Evolutionary conservation across 2,113 vertebrate genomes (phyloP), one percentile per base, ranked within the genome.

Genomic region (Spermophilus dauricus): DNA sequence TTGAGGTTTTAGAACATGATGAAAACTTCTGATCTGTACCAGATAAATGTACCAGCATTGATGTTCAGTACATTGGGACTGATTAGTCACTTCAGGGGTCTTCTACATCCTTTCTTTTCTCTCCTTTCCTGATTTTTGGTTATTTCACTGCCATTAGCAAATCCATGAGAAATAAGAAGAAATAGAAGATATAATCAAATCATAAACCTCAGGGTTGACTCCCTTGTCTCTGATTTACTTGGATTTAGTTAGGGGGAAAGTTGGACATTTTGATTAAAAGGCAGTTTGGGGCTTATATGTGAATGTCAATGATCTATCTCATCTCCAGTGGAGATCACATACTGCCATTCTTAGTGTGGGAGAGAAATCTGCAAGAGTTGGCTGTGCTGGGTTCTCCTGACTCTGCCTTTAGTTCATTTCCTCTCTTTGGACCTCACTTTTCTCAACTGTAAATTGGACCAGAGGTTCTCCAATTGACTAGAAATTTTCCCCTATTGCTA

Each of bases 111-210:
- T 82, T 42, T 76, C n/a, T 16, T 90, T 86, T 86, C 34, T 45
- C 28, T 92, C 42, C 58, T 89, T 89, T 84, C 56, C 61, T 92
- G 30, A 70, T 39, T 76, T 75, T 87, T 76, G 51, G 63, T 8
- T 32, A 45, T 86, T 96, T 95, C 37, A 56, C 26, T 91, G 75
- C 28, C 69, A 73, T 82, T 97, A 82, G 26, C 73, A 96, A 78
- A 20, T 77, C 84, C 32, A 37, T 20, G 53, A 93, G 58, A 88
- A 91, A 88, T 88, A 30, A 72, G 53, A 90, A 32, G 18, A 51
- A 91, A 78, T 70, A 63, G 53, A 42, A 93, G 72, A 51, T n/a
- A 51, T 89, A 95, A 32, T 83, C 17, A 32, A 48, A 34, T 85
- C 58, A 58, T 34, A 10, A 28, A 28, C 26, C 61, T 84, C 87